Conservation (phyloP, 2,888 invertebrate species). For the Lucinisca nassula region DNA sequence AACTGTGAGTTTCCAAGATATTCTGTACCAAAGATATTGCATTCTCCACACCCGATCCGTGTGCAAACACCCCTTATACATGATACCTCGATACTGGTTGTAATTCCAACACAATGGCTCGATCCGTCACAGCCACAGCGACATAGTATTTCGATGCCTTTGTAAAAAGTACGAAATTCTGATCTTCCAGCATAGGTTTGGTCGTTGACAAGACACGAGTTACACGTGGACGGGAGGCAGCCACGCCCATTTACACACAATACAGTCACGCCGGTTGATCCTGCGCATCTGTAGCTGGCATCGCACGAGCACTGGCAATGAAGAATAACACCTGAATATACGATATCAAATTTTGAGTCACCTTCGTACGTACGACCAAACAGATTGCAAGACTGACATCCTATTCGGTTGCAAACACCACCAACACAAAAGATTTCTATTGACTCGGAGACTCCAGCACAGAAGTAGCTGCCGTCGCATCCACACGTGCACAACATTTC, state of each 20-base stretch:
- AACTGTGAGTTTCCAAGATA: conserved; percentile 53
- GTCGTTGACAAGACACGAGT: conserved; percentile 53
- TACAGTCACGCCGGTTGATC: conserved; percentile 33
- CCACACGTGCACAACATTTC: conserved; percentile 68
- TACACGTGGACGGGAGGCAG: conserved; percentile 50
- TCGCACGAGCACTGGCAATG: conserved; percentile 62
- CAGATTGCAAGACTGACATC: conserved; percentile 55
- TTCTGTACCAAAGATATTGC: conserved; percentile 55
- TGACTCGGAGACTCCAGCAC: conserved; percentile 59
- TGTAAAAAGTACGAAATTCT: conserved; percentile 45
- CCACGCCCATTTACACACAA: conserved; percentile 51
- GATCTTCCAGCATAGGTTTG: conserved; percentile 50
- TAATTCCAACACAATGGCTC: conserved; percentile 57
- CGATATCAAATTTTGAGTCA: conserved; percentile 44
- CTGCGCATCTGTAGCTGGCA: conserved; percentile 51
- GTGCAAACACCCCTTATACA: conserved; percentile 51
- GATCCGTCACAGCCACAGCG: conserved; percentile 64
- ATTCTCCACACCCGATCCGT: conserved; percentile 59
- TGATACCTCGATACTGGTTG: conserved; percentile 59
- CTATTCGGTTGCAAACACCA: conserved; percentile 51
- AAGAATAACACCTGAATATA: conserved; percentile 46
- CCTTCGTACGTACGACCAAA: conserved; percentile 50
- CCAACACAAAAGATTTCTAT: conserved; percentile 61
- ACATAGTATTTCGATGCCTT: conserved; percentile 59
- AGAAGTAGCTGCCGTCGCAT: conserved; percentile 71